These are phyloP conservation scores for Tenualosa thibaudeaui DNA, from an alignment of 2,797 vertebrate species.

Conservation along the genomic window DNA sequence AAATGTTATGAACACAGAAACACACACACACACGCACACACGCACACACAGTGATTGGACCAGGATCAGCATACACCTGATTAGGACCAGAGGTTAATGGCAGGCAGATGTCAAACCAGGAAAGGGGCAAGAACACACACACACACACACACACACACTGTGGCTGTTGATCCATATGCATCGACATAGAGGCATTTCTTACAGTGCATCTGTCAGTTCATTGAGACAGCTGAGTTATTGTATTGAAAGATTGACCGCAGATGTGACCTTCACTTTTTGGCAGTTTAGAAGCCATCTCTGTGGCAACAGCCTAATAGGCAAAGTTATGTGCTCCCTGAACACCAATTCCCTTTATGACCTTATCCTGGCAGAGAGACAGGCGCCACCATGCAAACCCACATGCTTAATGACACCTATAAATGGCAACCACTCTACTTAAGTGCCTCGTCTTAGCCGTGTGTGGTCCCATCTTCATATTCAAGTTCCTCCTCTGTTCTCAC, in stretches of 20 bases:
- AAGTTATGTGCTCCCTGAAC: not conserved
- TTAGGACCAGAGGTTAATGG: slow-evolving; percentile 1
- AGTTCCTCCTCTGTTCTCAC: not conserved
- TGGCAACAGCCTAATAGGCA: not conserved
- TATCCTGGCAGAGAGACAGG: not conserved
- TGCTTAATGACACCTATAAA: slow-evolving; percentile 11
- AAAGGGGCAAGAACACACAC: not conserved
- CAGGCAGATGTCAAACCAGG: not conserved
- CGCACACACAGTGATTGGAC: not conserved
- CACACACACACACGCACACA: not conserved
- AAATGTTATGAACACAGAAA: not conserved
- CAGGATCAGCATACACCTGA: not conserved
- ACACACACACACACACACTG: slow-evolving; percentile 16
- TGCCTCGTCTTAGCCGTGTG: not conserved
- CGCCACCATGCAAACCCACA: slow-evolving; percentile 1
- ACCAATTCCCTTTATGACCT: slow-evolving; percentile 6
- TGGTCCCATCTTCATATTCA: not conserved
- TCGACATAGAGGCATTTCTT: not conserved
- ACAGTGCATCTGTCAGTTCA: slow-evolving; percentile 7
- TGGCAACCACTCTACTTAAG: slow-evolving; percentile 15
- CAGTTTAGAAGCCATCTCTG: not conserved
- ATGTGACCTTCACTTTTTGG: not conserved
- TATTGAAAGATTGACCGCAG: not conserved
- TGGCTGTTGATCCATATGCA: not conserved
- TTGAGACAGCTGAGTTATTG: not conserved